phyloP scores from a whole-genome alignment of 2,888 invertebrate genomes.

The Cataglyphis rosenhaueri region DNA sequence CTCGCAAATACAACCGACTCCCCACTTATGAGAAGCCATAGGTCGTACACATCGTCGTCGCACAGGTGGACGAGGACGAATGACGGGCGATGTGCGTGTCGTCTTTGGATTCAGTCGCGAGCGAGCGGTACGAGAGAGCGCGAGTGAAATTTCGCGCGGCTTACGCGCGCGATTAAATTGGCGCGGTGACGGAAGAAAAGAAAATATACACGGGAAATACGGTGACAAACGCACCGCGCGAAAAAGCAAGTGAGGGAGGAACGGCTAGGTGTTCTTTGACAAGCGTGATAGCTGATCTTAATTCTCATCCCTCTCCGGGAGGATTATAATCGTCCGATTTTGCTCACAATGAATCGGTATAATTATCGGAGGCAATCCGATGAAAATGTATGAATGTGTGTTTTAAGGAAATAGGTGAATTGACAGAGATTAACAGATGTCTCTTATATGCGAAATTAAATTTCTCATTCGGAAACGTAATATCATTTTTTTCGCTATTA shows the following conservation, averaged over 20 bases:
- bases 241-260: slow-evolving; percentile 8
- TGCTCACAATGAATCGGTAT: background rate
- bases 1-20: slow-evolving; percentile 67
- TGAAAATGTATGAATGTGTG: background rate
- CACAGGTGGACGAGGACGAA: slow-evolving; percentile 56
- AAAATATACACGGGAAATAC: background rate
- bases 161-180: background rate
- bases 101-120: slow-evolving; percentile 78
- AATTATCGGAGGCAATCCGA: background rate
- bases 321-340: background rate
- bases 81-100: slow-evolving; percentile 76
- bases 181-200: background rate
- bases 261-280: background rate
- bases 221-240: slow-evolving; percentile 9
- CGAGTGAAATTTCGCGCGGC: slow-evolving; percentile 58
- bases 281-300: background rate
- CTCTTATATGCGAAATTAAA: slow-evolving; percentile 21
- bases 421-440: background rate
- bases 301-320: background rate
- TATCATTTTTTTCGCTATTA: slow-evolving; percentile 15
- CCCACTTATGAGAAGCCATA: slow-evolving; percentile 76
- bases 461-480: background rate
- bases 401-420: background rate
- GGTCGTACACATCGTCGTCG: slow-evolving; percentile 35
- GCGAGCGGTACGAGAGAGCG: slow-evolving; percentile 73